phyloP scores from a whole-genome alignment of 1,140 invertebrate genomes.

The Melanaphis sacchari region DNA sequence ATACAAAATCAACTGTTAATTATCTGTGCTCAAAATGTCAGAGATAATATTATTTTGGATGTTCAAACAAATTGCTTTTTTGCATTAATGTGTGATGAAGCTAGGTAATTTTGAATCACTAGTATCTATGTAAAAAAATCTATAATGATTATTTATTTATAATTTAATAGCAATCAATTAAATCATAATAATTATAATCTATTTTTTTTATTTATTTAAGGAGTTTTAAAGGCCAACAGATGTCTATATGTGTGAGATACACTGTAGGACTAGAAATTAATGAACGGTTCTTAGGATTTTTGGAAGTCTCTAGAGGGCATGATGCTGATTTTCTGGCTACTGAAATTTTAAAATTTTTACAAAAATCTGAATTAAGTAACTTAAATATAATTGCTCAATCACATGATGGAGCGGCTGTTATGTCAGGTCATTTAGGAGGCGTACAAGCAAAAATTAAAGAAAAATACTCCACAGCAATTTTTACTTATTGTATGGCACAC shows the following conservation, averaged over 20 bases:
- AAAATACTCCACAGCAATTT: not conserved
- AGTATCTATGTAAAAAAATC: too few species aligned
- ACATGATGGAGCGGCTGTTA: not conserved
- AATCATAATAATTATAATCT: not conserved
- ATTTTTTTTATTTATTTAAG: not conserved
- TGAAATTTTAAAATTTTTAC: not conserved
- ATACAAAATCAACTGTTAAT: not conserved
- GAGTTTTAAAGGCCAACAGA: not conserved
- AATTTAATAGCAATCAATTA: not conserved
- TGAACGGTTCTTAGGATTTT: not conserved
- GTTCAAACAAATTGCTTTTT: not conserved
- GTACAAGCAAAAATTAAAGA: not conserved
- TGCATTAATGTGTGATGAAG: not conserved
- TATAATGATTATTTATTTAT: too few species aligned
- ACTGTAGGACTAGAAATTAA: not conserved
- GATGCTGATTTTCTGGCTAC: not conserved
- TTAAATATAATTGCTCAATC: not conserved
- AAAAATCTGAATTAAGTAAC: not conserved
- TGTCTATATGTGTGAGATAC: not conserved
- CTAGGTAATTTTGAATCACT: not conserved
- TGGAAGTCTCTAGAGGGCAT: not conserved
- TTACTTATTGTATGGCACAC: not conserved
- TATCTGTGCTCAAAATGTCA: not conserved
- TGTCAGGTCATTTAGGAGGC: not conserved
- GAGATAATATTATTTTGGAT: not conserved